Conservation (phyloP, 2,797 vertebrate species). For the Leptoclinus maculatus region DNA sequence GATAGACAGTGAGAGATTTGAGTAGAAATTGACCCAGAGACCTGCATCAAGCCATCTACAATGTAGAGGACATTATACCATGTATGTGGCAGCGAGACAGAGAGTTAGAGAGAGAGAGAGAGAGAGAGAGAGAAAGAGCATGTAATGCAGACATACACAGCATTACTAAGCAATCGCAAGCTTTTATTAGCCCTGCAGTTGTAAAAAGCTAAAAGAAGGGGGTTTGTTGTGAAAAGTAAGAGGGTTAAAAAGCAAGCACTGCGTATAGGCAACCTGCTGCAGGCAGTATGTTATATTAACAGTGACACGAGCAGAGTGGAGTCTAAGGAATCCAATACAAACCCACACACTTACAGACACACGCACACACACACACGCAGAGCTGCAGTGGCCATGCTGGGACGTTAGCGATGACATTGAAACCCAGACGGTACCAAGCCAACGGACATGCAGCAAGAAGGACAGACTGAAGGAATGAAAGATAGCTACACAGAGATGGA, state of each 20-base stretch:
- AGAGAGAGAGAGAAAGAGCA: constrained; percentile 28
- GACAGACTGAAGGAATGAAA: constrained; percentile 54
- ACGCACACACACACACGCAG: constrained; percentile 47
- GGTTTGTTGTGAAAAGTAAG: constrained; percentile 44
- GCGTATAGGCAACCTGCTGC: constrained; percentile 70
- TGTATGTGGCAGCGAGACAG: constrained; percentile 36
- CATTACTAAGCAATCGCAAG: constrained; percentile 64
- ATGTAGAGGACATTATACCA: constrained; percentile 42
- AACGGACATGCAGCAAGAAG: constrained; percentile 51
- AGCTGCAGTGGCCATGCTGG: constrained; percentile 73
- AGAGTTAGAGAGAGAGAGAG: constrained; percentile 31
- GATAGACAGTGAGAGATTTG: constrained; percentile 52
- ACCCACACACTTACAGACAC: constrained; percentile 51
- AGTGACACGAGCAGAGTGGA: constrained; percentile 74
- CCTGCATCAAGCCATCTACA: constrained; percentile 50
- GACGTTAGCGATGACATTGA: constrained; percentile 78
- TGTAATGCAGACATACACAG: constrained; percentile 62
- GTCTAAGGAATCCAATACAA: constrained; percentile 73
- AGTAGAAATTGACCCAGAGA: constrained; percentile 65
- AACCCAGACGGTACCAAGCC: constrained; percentile 67
- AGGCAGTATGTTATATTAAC: constrained; percentile 79
- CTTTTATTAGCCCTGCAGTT: constrained; percentile 60
- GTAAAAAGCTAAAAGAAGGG: constrained; percentile 47
- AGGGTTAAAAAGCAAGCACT: constrained; percentile 78
- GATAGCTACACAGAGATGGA: constrained; percentile 62